A percentile compares a stretch with the other conserved stretches of the same genome.
Evolutionary conservation across 2,888 invertebrate genomes (phyloP).

Genomic region (Zonitis immaculata): DNA sequence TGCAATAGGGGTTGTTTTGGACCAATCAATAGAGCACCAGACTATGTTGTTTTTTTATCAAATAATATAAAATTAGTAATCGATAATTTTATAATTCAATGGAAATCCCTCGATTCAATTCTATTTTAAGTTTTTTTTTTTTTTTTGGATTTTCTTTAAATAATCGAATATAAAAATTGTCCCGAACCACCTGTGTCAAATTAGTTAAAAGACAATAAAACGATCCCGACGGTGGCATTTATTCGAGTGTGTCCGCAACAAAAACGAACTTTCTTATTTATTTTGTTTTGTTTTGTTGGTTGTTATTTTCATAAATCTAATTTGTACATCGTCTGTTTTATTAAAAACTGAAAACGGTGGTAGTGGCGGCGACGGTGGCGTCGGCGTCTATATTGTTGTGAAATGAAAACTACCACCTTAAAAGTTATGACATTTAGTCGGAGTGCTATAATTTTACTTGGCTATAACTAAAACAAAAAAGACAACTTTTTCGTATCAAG

Average conservation of each 20-base stretch:
- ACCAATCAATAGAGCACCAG: constrained; percentile 11
- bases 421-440: background rate
- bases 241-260: no score
- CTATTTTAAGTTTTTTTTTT: no score
- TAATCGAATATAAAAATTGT: constrained; percentile 36
- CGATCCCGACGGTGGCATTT: constrained; percentile 35
- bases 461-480: background rate
- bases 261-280: no score
- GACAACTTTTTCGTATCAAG: no score
- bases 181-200: constrained; percentile 46
- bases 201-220: constrained; percentile 45
- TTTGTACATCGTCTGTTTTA: constrained; percentile 31
- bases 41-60: no score
- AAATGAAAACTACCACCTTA: constrained; percentile 13
- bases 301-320: constrained; percentile 38
- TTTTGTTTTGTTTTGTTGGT: no score
- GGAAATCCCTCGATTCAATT: constrained; percentile 28
- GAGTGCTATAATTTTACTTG: background rate
- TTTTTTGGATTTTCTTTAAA: no score
- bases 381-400: no score
- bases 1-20: constrained; percentile 8
- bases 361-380: no score
- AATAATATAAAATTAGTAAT: no score
- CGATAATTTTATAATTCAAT: no score
- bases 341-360: no score